Evolutionary conservation across 1,140 invertebrate genomes (phyloP), one percentile per base, ranked within the genome.

Genomic region (Aphaenogaster floridana): DNA sequence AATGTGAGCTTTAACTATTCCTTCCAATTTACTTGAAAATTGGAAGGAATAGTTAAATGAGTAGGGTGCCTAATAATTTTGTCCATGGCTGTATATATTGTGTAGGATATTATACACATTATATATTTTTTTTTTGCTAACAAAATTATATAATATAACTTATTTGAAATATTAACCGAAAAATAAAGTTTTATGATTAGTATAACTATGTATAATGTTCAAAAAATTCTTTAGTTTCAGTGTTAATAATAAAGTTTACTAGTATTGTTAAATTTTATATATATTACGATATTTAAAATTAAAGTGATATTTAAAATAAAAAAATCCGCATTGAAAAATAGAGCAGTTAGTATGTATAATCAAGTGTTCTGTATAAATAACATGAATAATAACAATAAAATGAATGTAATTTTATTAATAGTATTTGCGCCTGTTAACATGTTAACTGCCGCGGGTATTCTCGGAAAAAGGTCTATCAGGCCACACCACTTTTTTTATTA

Each of bases 331-430:
- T 69, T 48, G 48, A 21, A 15, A 28, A 50, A n/a, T 48, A 69
- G n/a, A 9, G 28, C 28, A 11, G 50, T 17, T 21, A 45, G 42
- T 13, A 45, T n/a, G 13, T 45, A 39, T 68, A 28, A 28, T 28
- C 9, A 3, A 28, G 13, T 11, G 15, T 50, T 69, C 11, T 69
- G n/a, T 34, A 69, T 48, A 69, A 69, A 21, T 48, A 48, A 45
- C 9, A 45, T 69, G 45, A 28, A 28, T 28, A 28, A 28, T 28
- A 28, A 28, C n/a, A 48, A 69, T 48, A 69, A 21, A 69, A 69
- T 69, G 9, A 39, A 48, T 69, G 11, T 69, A 69, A n/a, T 64
- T 69, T 69, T 69, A 50, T 21, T 69, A 34, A 50, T n/a, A 45
- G n/a, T 21, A n/a, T 45, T 28, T 28, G 28, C 28, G 28, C n/a